phyloP scores from a whole-genome alignment of 2,113 vertebrate genomes.

The Forbesichthys papilliferus region DNA sequence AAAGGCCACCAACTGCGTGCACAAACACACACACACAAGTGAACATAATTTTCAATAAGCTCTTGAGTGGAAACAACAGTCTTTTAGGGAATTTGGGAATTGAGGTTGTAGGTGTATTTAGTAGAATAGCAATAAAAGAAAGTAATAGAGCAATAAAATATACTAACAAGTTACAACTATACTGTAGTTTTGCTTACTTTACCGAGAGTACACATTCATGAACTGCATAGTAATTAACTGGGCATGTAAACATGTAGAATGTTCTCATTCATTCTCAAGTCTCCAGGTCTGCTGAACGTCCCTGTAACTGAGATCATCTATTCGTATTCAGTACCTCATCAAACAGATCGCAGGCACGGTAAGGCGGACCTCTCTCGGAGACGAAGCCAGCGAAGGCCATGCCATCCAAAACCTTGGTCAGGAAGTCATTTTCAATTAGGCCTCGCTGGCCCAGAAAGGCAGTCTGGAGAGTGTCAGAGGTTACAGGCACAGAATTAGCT shows the following conservation, averaged over 20 bases:
- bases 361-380: slow-evolving; percentile 95
- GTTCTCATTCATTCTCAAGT: not conserved
- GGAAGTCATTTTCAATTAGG: slow-evolving; percentile 95
- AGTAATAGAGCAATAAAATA: not conserved
- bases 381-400: slow-evolving; percentile 99
- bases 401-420: slow-evolving; percentile 95
- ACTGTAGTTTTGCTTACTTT: slow-evolving; percentile 10
- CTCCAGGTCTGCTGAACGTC: not conserved
- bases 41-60: not conserved
- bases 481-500: slow-evolving; percentile 24
- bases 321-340: slow-evolving; percentile 84
- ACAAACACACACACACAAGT: slow-evolving; percentile 26
- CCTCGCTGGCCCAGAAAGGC: slow-evolving; percentile 96
- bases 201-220: not conserved
- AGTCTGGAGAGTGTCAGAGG: slow-evolving; percentile 79
- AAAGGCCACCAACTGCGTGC: slow-evolving; percentile 89
- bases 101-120: no score
- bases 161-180: not conserved
- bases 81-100: not conserved
- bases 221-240: not conserved
- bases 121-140: not conserved
- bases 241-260: not conserved
- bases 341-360: slow-evolving; percentile 94
- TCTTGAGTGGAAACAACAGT: no score
- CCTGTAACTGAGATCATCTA: not conserved